Percentiles rank a stretch among this genome's conserved stretches.
These are phyloP conservation scores for Digitonthophagus gazella DNA, from an alignment of 2,888 invertebrate genomes.

Conservation along the genomic window DNA sequence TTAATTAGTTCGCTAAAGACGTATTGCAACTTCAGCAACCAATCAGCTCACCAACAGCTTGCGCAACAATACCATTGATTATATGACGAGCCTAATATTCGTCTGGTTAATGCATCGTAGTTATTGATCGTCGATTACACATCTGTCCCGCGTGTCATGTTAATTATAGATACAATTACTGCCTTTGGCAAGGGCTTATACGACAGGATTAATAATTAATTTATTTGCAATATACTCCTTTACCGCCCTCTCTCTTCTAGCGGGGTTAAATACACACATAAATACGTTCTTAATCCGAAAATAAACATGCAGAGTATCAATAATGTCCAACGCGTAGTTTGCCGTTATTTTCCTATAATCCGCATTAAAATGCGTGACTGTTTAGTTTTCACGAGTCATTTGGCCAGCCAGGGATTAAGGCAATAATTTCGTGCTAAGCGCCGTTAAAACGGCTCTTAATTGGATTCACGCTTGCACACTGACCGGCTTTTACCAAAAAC, in stretches of 20 bases:
- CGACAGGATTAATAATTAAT: constrained; percentile 16
- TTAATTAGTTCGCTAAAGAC: neutral
- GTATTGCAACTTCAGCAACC: neutral
- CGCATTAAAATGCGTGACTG: constrained; percentile 19
- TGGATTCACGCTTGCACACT: constrained; percentile 12
- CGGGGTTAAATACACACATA: constrained; percentile 5
- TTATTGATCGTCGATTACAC: constrained; percentile 13
- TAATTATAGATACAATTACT: constrained; percentile 17
- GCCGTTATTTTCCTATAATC: constrained; percentile 14
- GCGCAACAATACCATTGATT: neutral
- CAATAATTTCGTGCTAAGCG: constrained; percentile 24
- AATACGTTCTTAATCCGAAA: constrained; percentile 11
- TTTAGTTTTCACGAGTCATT: constrained; percentile 25
- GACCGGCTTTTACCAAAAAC: constrained; percentile 10
- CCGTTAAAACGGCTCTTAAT: constrained; percentile 17
- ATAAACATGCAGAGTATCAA: constrained; percentile 7
- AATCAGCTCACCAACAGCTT: neutral
- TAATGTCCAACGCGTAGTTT: constrained; percentile 1
- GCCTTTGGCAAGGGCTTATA: neutral
- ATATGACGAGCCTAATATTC: neutral
- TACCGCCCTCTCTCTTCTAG: neutral
- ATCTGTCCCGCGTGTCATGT: constrained; percentile 12
- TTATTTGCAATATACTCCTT: constrained; percentile 6
- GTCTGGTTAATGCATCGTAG: neutral
- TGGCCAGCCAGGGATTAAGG: constrained; percentile 21